Evolutionary conservation across 2,797 vertebrate species (phyloP).

Genomic region (Gymnocypris eckloni): DNA sequence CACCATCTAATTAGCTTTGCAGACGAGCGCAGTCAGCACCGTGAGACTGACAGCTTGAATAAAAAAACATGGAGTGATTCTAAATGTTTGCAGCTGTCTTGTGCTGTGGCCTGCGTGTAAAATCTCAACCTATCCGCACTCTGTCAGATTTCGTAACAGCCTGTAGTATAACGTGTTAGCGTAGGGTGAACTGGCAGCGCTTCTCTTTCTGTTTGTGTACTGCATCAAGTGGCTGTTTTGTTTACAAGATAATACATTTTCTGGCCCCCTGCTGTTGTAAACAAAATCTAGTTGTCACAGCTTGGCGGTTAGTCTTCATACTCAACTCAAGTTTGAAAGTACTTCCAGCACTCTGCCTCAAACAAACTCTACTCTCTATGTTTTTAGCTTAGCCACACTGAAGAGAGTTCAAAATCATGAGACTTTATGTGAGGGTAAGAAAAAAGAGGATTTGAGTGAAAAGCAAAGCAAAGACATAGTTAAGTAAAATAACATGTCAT

Average conservation of each 20-base stretch:
- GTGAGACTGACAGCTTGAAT: slow-evolving; percentile 65
- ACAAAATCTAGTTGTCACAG: slow-evolving; percentile 54
- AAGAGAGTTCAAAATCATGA: background rate
- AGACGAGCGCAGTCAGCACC: slow-evolving; percentile 52
- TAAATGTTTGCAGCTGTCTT: slow-evolving; percentile 79
- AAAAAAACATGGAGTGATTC: slow-evolving; percentile 63
- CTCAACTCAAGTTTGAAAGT: slow-evolving; percentile 28
- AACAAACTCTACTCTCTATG: background rate
- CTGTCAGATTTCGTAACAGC: slow-evolving; percentile 62
- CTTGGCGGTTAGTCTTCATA: slow-evolving; percentile 40
- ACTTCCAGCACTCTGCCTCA: slow-evolving; percentile 1
- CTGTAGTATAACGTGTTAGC: slow-evolving; percentile 57
- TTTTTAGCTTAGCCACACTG: slow-evolving; percentile 18
- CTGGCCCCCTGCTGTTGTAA: slow-evolving; percentile 51
- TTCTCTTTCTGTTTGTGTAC: slow-evolving; percentile 54
- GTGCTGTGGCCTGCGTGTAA: slow-evolving; percentile 66
- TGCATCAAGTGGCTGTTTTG: slow-evolving; percentile 48
- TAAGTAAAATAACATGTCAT: background rate
- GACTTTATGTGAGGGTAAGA: background rate
- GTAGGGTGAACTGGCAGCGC: slow-evolving; percentile 52
- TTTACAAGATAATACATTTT: slow-evolving; percentile 59
- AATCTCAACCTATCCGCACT: slow-evolving; percentile 62
- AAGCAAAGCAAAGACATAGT: background rate
- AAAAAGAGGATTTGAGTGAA: background rate
- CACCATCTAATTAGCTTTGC: slow-evolving; percentile 65